These are phyloP conservation scores for Tipula helvola DNA, from an alignment of 2,888 invertebrate genomes.

Conservation along the genomic window DNA sequence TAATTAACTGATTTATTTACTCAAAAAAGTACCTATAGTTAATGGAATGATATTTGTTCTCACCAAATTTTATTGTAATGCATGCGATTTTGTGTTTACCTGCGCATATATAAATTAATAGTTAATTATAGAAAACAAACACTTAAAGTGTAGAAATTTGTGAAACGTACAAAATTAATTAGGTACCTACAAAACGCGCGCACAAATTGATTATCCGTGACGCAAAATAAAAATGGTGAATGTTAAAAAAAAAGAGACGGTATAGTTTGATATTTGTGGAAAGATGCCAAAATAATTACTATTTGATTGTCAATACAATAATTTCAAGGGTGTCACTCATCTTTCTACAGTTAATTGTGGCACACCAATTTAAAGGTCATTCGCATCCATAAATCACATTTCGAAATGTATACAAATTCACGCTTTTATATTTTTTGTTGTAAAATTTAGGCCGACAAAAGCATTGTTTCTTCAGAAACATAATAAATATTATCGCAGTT, in stretches of 20 bases:
- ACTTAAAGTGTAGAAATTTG: background rate
- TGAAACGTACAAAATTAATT: background rate
- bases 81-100: background rate
- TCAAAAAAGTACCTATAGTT: background rate
- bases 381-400: background rate
- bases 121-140: background rate
- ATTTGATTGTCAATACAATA: background rate
- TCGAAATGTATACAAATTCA: background rate
- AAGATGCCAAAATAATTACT: background rate
- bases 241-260: background rate
- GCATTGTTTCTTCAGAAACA: background rate
- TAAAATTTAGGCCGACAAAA: background rate
- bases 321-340: background rate
- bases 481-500: too few relatives aligned
- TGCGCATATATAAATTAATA: background rate
- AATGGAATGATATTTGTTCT: background rate
- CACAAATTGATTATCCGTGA: background rate
- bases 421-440: background rate
- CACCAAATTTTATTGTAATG: background rate
- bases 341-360: background rate
- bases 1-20: background rate
- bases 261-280: background rate
- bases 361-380: background rate
- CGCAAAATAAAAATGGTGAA: background rate
- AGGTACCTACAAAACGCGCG: background rate